Evolutionary conservation across 2,113 vertebrate genomes (phyloP), one percentile per base, ranked within the genome.

Genomic region (Esox niger): DNA sequence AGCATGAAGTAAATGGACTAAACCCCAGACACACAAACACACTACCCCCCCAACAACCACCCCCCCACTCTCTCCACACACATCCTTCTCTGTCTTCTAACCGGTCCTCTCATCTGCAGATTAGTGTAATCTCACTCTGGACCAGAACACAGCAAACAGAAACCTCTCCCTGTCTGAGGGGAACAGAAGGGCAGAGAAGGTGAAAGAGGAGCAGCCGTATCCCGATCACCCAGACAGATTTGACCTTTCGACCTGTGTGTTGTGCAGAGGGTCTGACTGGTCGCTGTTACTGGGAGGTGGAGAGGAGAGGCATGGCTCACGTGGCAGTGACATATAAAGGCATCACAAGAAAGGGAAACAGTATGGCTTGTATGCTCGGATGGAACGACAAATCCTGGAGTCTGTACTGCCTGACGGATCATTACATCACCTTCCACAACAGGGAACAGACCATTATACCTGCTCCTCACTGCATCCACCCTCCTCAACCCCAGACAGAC

Each of bases 211-310:
- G 17, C 47, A 52, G 21, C 21, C 47, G n/a, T 6, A 21, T 52
- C 47, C 47, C 6, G 47, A 52, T 52, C 47, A 52, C 7, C 47
- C 47, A 52, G 47, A 52, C 17, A 52, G 47, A 21, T 52, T 52
- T 52, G 47, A 52, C 8, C 1, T 6, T 0, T 20, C 2, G 2
- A 2, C 4, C 20, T 20, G 21, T 17, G 49, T 52, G 21, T 1
- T 52, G 49, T 52, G 49, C 21, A 9, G 21, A 52, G 49, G 49
- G 49, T 52, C 49, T 52, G 47, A 52, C 47, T 52, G 47, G 47
- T 0, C n/a, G 2, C 47, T 9, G 21, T 3, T 52, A 52, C n/a
- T 52, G 49, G 49, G 49, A 52, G 49, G 49, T 52, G 13, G 49
- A 52, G 49, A 11, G 35, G 2, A 38, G 35, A 11, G 49, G 49